phyloP scores from a whole-genome alignment of 2,797 vertebrate species.

The Falco cherrug region DNA sequence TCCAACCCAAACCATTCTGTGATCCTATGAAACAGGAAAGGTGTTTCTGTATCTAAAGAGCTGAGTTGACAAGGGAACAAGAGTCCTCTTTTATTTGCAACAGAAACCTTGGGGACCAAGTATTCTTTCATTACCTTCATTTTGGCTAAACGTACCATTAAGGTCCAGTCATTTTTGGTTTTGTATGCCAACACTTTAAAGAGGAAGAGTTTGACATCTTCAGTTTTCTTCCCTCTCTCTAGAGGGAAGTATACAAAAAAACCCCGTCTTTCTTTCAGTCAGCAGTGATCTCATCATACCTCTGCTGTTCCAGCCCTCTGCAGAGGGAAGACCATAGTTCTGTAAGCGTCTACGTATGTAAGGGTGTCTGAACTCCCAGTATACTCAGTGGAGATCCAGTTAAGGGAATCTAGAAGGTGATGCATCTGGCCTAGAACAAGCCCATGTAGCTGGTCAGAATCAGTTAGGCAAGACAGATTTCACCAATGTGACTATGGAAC shows the following conservation, averaged over 20 bases:
- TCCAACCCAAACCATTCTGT: background rate
- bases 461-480: background rate
- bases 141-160: background rate
- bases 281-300: background rate
- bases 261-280: background rate
- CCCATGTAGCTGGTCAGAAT: background rate
- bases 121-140: background rate
- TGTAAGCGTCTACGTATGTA: background rate
- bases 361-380: background rate
- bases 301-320: background rate
- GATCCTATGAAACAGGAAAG: background rate
- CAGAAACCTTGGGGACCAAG: too few relatives aligned
- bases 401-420: background rate
- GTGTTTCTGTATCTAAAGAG: background rate
- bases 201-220: background rate
- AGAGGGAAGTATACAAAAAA: background rate
- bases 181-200: background rate
- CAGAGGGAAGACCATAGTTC: background rate
- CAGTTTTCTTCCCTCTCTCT: background rate
- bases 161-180: background rate
- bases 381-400: too few relatives aligned
- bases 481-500: background rate
- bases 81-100: background rate
- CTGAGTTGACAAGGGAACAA: background rate
- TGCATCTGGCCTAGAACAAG: background rate